These are phyloP conservation scores for Ennomos erosarius DNA, from an alignment of 2,888 invertebrate genomes.

Conservation along the genomic window DNA sequence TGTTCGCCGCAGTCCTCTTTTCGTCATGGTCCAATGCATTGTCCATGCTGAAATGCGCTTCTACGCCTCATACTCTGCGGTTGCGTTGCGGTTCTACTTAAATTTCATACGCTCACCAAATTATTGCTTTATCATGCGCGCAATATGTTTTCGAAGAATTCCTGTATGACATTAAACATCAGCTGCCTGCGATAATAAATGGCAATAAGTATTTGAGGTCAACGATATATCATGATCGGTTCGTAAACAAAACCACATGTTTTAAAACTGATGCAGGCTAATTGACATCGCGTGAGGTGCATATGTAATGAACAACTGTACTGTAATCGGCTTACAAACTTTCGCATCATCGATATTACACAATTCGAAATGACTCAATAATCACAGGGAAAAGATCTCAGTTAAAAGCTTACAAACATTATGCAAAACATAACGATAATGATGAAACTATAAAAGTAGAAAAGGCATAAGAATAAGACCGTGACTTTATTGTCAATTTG, in stretches of 20 bases:
- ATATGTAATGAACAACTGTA: conserved; percentile 56
- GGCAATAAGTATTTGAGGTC: conserved; percentile 48
- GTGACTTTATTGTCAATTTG: conserved; percentile 38
- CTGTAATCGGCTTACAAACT: conserved; percentile 53
- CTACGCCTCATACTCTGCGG: conserved; percentile 44
- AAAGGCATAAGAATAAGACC: conserved; percentile 26
- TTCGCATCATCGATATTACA: conserved; percentile 41
- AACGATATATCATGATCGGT: conserved; percentile 49
- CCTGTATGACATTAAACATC: conserved; percentile 14
- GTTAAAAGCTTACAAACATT: conserved; percentile 9
- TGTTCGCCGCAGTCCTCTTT: conserved; percentile 29
- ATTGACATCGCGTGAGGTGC: conserved; percentile 63
- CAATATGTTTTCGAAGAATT: too few species aligned
- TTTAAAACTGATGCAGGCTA: conserved; percentile 67
- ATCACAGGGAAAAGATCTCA: conserved; percentile 1
- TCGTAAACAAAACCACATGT: conserved; percentile 60
- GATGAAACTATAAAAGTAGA: conserved; percentile 21
- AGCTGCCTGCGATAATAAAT: conserved; percentile 28
- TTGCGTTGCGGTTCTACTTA: conserved; percentile 48
- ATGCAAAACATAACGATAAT: conserved; percentile 17
- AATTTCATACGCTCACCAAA: conserved; percentile 42
- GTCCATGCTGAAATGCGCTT: conserved; percentile 65
- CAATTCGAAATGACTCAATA: conserved; percentile 30
- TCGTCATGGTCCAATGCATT: conserved; percentile 56
- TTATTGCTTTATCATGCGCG: conserved; percentile 1